Evolutionary conservation across 1,140 invertebrate genomes (phyloP), one percentile per base, ranked within the genome.

Genomic region (Aphelinus certus): DNA sequence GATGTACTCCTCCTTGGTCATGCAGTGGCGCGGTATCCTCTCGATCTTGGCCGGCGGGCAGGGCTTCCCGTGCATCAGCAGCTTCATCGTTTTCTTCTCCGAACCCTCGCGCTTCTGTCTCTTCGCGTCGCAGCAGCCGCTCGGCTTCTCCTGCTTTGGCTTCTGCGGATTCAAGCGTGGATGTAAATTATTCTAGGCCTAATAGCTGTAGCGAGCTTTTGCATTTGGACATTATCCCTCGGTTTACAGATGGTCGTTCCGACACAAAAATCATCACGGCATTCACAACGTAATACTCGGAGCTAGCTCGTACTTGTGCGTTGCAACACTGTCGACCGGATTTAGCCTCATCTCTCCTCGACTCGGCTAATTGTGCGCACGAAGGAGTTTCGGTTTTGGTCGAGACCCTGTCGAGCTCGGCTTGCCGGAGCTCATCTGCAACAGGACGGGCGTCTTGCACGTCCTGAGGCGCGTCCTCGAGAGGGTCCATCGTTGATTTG

Each of bases 1-100:
- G 1, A 84, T 51, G 76, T 86, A 79, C n/a, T 83, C 76, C 66
- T 81, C 6, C 58, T 83, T 85, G 4, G 79, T 69, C 26, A 87
- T 55, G 51, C 79, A 79, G 48, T 85, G 75, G 7, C 84, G 79
- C 4, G 85, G 83, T 51, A 82, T 78, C 3, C 61, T 67, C 47
- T 82, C 75, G 5, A 53, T 4, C 75, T 82, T 85, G 47, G 68
- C 47, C 1, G 82, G 46, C 62, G 55, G 74, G 42, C 81, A 85
- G 43, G 78, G 70, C 71, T 83, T 79, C n/a, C 78, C 76, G 56
- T 71, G 76, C 5, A 84, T 62, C 3, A 75, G 55, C 6, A 85
- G 73, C 26, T 58, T 82, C n/a, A 72, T 65, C n/a, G 58, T 51
- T 1, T 57, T 73, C 51, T 68, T 48, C 42, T 76, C 62, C 9